A percentile compares a stretch with the other conserved stretches of the same genome.
These are phyloP conservation scores for Drosophila miranda DNA, from an alignment of 1,140 invertebrate species.

Conservation along the genomic window DNA sequence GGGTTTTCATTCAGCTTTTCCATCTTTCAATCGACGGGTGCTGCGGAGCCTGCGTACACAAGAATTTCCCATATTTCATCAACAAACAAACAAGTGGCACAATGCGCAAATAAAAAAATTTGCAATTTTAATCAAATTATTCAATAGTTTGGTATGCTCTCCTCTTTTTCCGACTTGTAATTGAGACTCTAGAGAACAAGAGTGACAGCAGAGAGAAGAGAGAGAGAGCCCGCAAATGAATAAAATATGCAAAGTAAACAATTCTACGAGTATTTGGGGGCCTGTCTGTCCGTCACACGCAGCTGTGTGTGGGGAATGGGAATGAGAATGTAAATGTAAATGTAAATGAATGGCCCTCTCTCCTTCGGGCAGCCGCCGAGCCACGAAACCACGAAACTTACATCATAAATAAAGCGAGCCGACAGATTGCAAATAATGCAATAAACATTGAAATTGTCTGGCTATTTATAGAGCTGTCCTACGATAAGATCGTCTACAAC, in stretches of 20 bases:
- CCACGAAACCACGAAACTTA: conserved; percentile 24
- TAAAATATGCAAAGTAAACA: conserved; percentile 64
- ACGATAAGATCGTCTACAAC: conserved; percentile 54
- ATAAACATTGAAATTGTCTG: conserved; percentile 73
- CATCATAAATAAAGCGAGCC: conserved; percentile 65
- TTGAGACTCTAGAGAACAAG: conserved; percentile 17
- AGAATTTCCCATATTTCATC: conserved; percentile 65
- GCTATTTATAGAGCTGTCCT: conserved; percentile 63
- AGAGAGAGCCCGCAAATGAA: conserved; percentile 48
- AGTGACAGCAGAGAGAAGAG: conserved; percentile 14
- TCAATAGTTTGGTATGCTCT: conserved; percentile 72
- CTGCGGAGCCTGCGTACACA: conserved; percentile 1
- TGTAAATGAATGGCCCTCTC: conserved; percentile 11
- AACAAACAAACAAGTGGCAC: conserved; percentile 54
- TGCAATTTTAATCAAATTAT: conserved; percentile 69
- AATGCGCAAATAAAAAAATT: conserved; percentile 66
- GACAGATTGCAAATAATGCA: conserved; percentile 69
- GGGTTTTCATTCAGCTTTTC: conserved; percentile 69
- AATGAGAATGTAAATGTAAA: conserved; percentile 10
- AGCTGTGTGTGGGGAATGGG: not conserved
- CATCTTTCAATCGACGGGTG: conserved; percentile 24
- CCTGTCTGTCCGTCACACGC: conserved; percentile 43
- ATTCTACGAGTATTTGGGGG: conserved; percentile 51
- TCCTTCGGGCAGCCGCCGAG: conserved; percentile 31
- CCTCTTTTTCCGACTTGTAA: conserved; percentile 40